A percentile compares a stretch with the other conserved stretches of the same genome.
Evolutionary conservation across 2,113 vertebrate genomes (phyloP).

Genomic region (Catagonus wagneri): DNA sequence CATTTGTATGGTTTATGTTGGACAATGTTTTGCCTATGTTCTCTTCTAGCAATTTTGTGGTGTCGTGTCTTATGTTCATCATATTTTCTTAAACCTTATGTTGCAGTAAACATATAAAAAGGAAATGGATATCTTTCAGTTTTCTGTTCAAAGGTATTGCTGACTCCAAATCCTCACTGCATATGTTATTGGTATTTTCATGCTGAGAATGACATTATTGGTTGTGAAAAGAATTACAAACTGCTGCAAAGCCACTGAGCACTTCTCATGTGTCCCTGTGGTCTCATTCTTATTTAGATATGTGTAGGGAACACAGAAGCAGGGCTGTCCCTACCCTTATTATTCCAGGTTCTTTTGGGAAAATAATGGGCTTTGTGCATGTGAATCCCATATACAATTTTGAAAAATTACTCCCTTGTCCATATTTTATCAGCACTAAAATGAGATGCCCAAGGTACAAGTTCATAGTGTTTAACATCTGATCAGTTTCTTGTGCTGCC

Average conservation of each 20-base stretch:
- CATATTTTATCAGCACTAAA: constrained; percentile 65
- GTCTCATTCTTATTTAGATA: constrained; percentile 58
- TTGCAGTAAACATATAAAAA: background rate
- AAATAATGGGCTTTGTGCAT: constrained; percentile 75
- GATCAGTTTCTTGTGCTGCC: constrained; percentile 56
- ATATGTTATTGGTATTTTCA: constrained; percentile 22
- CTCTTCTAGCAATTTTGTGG: too few species aligned
- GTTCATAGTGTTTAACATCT: constrained; percentile 59
- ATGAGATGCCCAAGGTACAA: constrained; percentile 50
- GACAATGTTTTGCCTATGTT: too few species aligned
- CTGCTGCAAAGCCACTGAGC: background rate
- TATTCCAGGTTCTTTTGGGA: constrained; percentile 50
- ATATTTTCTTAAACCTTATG: background rate
- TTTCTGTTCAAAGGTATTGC: background rate
- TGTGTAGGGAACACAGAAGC: constrained; percentile 18
- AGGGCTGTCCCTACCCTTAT: background rate
- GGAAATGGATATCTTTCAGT: background rate
- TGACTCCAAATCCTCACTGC: background rate
- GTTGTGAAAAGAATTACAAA: constrained; percentile 52
- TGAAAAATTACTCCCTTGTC: constrained; percentile 72
- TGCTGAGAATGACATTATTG: constrained; percentile 42
- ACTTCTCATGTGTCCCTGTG: constrained; percentile 36
- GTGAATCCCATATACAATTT: constrained; percentile 70
- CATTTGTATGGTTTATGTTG: too few species aligned
- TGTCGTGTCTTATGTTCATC: too few species aligned